Conservation (phyloP, 2,113 vertebrate genomes). For the Pyrgilauda ruficollis region DNA sequence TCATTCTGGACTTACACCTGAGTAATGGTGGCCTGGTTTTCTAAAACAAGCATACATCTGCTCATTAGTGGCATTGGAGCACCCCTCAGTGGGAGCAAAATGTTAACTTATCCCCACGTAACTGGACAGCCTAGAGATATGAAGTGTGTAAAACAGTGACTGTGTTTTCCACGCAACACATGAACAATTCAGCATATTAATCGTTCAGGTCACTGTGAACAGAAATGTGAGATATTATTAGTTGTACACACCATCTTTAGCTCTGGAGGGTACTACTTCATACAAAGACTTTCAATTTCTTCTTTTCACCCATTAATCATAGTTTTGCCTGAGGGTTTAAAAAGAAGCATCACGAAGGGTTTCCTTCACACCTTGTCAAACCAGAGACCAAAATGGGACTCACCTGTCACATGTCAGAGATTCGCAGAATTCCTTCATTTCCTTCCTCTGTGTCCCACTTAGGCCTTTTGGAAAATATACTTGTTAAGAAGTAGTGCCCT, state of each 20-base stretch:
- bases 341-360: not conserved
- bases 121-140: not conserved
- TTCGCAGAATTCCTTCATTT: conserved; percentile 5
- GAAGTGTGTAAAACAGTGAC: not conserved
- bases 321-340: not conserved
- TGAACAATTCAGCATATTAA: not conserved
- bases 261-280: not conserved
- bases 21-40: not conserved
- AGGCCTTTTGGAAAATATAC: not conserved
- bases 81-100: not conserved
- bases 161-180: not conserved
- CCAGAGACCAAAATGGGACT: not conserved
- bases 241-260: not conserved
- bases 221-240: not conserved
- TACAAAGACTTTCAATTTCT: not conserved
- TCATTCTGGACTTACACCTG: not conserved
- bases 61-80: not conserved
- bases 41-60: not conserved
- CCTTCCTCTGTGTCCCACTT: not conserved
- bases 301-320: not conserved
- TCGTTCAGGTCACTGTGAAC: not conserved
- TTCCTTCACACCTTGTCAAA: not conserved
- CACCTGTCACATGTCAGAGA: not conserved
- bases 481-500: not conserved
- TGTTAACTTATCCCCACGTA: not conserved